Percentiles rank a stretch among this genome's conserved stretches.
These are phyloP conservation scores for Parnassius smintheus DNA, from an alignment of 2,888 invertebrate species.

Conservation along the genomic window DNA sequence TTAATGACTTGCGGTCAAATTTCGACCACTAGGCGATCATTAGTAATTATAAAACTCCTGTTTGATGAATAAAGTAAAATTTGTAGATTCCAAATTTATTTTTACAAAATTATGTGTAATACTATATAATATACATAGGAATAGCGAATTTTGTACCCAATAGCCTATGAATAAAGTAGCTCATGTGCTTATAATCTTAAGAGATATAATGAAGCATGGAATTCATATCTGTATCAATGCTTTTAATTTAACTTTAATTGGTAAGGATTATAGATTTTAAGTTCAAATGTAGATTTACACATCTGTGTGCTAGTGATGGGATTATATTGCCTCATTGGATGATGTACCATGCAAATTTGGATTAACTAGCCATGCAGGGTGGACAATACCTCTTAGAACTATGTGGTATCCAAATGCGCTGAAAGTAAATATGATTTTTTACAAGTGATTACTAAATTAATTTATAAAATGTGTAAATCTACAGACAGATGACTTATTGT, in stretches of 20 bases:
- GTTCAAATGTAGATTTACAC: constrained; percentile 71
- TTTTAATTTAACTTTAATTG: constrained; percentile 33
- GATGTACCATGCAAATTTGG: constrained; percentile 37
- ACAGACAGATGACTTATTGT: constrained; percentile 63
- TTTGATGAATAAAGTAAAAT: too few relatives aligned
- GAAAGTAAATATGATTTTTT: constrained; percentile 6
- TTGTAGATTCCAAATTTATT: too few relatives aligned
- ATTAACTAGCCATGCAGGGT: constrained; percentile 34
- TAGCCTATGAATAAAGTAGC: constrained; percentile 50
- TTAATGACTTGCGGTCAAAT: too few relatives aligned
- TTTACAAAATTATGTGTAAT: too few relatives aligned
- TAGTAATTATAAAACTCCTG: too few relatives aligned
- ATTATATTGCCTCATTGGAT: constrained; percentile 26
- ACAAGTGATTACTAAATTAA: neutral
- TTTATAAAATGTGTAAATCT: constrained; percentile 70
- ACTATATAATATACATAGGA: neutral
- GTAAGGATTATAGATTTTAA: constrained; percentile 26
- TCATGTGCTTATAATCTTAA: constrained; percentile 56
- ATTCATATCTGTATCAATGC: constrained; percentile 39
- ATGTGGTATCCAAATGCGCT: constrained; percentile 30
- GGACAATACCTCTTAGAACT: constrained; percentile 20
- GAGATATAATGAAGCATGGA: constrained; percentile 62
- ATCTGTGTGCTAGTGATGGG: constrained; percentile 47
- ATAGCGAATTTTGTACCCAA: constrained; percentile 49
- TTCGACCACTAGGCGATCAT: too few relatives aligned